Evolutionary conservation across 1,140 invertebrate genomes (phyloP), one percentile per base, ranked within the genome.

Genomic region (Drosophila rhopaloa): DNA sequence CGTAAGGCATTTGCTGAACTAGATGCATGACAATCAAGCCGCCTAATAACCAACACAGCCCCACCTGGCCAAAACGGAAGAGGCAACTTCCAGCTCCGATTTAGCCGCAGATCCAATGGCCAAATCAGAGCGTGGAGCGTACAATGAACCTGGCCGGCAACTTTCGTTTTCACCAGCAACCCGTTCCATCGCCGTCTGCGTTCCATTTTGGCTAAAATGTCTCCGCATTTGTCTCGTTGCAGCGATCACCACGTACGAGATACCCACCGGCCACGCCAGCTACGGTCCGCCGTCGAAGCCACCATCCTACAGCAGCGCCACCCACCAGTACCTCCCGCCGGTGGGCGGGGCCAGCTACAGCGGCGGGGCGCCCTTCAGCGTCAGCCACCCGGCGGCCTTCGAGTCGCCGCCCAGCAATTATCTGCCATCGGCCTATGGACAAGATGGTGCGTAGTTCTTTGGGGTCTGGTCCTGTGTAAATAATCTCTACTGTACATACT

Each of bases 201-300:
- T 74, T 65, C 84, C 76, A 79, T 70, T 83, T 83, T 51, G 62
- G 67, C 76, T 71, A 16, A 77, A 77, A 37, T 32, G 54, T 44
- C 37, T 61, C 43, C 40, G 14, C 43, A 41, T 50, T 43, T 55
- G 19, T 47, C 50, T 76, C 61, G 41, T 91, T 82, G 54, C 76
- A 92, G 91, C 83, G 32, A 91, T 92, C 62, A 91, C 91, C 50
- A 89, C 89, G 14, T 92, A 92, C 66, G 91, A 92, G 66, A 91
- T 92, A 59, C 91, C 91, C 37, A 77, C 58, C 44, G 91, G 89
- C 40, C 91, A 92, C 24, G 51, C 76, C 53, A 91, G 68, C 76
- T 92, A 92, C 40, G 91, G 91, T 6, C 91, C 91, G 50, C 91
- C 91, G 55, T 92, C 91, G 19, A 92, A 92, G 68, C 85, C 91